These are phyloP conservation scores for Paratilapia polleni DNA, from an alignment of 2,113 vertebrate species.

Conservation along the genomic window DNA sequence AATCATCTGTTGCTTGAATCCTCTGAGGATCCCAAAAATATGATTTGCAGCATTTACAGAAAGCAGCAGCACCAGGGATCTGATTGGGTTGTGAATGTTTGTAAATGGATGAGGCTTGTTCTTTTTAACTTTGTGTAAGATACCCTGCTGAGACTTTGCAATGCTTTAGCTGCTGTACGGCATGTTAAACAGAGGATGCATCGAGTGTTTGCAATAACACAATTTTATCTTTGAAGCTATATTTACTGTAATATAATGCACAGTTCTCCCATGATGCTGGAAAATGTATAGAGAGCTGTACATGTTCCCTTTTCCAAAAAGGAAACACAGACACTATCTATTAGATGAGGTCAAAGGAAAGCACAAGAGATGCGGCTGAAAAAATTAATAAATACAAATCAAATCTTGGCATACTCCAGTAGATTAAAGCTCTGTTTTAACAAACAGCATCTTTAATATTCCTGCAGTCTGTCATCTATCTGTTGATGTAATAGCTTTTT, in stretches of 20 bases:
- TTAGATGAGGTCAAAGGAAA: neutral
- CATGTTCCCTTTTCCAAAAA: neutral
- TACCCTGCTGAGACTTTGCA: neutral
- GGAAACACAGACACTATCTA: neutral
- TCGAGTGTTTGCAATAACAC: neutral
- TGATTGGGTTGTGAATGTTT: slow-evolving; percentile 28
- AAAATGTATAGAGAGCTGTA: neutral
- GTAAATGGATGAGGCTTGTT: slow-evolving; percentile 19
- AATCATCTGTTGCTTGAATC: slow-evolving; percentile 18
- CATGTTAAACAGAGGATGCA: neutral
- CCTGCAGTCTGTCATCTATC: neutral
- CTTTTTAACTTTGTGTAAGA: neutral
- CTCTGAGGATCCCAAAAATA: slow-evolving; percentile 21
- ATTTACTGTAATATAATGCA: neutral
- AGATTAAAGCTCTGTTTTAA: neutral
- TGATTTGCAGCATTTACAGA: slow-evolving; percentile 13
- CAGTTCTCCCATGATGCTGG: neutral
- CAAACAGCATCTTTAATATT: neutral
- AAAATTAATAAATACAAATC: neutral
- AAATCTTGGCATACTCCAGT: neutral
- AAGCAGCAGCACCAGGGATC: neutral
- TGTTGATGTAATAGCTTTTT: neutral
- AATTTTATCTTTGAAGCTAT: neutral
- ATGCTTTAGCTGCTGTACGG: neutral
- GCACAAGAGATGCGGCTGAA: neutral